Conservation (phyloP, 2,888 invertebrate genomes). For the Ellobium chinense region DNA sequence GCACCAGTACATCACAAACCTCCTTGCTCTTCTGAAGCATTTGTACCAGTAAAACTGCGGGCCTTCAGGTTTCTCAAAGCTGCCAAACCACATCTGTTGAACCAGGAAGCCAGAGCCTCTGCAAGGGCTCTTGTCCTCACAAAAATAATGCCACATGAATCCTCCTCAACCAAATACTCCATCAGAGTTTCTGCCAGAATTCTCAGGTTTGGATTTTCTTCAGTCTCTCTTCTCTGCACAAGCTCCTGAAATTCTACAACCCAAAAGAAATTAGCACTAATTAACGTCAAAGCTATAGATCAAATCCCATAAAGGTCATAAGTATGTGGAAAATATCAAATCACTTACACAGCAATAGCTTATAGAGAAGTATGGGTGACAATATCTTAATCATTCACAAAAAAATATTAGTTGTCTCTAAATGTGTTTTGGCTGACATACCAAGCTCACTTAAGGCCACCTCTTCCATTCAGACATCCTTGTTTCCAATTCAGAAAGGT, state of each 20-base stretch:
- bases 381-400: no score
- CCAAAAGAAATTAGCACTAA: no score
- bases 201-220: constrained; percentile 60
- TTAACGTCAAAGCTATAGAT: no score
- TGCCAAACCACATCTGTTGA: constrained; percentile 44
- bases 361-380: no score
- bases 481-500: no score
- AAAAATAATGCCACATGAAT: constrained; percentile 62
- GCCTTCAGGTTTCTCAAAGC: constrained; percentile 49
- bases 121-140: constrained; percentile 65
- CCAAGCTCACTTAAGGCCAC: no score
- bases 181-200: constrained; percentile 50
- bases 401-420: no score
- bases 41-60: constrained; percentile 53
- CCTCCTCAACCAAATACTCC: constrained; percentile 51
- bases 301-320: no score
- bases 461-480: no score
- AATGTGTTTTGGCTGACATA: no score
- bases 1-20: constrained; percentile 50
- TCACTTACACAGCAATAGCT: no score
- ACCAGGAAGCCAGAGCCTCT: constrained; percentile 55
- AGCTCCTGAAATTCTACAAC: constrained; percentile 53
- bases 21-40: constrained; percentile 49
- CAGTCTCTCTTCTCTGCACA: constrained; percentile 32
- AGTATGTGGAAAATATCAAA: no score